phyloP scores from a whole-genome alignment of 2,888 invertebrate species.

The Gandaritis pyraliata region DNA sequence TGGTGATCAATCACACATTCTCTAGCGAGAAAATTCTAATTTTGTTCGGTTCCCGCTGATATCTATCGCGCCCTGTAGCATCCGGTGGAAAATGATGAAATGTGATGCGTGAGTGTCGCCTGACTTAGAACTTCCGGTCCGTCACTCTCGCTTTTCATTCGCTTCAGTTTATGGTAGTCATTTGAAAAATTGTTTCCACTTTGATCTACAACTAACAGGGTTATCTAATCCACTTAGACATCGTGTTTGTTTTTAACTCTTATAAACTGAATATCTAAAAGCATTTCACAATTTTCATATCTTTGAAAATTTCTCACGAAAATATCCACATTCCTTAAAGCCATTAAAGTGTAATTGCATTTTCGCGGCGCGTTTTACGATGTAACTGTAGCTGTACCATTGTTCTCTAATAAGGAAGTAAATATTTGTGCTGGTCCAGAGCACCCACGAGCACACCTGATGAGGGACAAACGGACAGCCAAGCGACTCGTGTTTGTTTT shows the following conservation, averaged over 20 bases:
- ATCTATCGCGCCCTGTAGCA: constrained; percentile 55
- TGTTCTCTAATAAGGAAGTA: constrained; percentile 82
- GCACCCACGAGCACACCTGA: constrained; percentile 38
- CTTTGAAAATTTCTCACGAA: constrained; percentile 14
- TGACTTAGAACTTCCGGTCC: constrained; percentile 65
- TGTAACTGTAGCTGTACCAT: constrained; percentile 67
- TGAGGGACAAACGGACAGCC: constrained; percentile 23
- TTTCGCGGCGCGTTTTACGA: constrained; percentile 67
- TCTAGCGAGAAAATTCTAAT: constrained; percentile 62
- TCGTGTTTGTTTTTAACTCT: not conserved
- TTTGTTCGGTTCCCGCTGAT: constrained; percentile 64
- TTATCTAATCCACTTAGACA: constrained; percentile 33
- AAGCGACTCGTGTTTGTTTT: constrained; percentile 29
- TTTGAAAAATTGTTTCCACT: constrained; percentile 53
- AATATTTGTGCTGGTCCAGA: constrained; percentile 71
- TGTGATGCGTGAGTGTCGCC: constrained; percentile 55
- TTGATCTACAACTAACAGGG: constrained; percentile 54
- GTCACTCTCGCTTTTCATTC: constrained; percentile 55
- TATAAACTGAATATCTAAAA: not conserved
- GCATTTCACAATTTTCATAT: not conserved
- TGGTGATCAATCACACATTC: constrained; percentile 61
- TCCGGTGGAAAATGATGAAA: constrained; percentile 58
- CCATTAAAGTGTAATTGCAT: constrained; percentile 41
- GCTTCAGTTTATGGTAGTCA: constrained; percentile 57
- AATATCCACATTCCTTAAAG: constrained; percentile 23